Base-by-base conservation (phyloP, 2,888 invertebrate species). In the Stramonita haemastoma region DNA sequence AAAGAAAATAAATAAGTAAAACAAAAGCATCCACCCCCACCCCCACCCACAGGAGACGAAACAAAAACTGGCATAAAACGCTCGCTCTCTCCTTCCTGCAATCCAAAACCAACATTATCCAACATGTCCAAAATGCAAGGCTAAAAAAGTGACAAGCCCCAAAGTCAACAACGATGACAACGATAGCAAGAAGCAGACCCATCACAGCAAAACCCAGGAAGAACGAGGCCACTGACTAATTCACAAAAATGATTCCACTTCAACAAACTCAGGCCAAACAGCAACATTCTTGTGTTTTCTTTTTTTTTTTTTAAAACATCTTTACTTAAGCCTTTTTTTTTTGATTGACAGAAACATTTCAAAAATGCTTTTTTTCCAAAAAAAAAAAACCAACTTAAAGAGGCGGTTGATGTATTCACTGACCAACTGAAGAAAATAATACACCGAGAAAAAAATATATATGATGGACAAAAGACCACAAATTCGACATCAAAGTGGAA, bases 111-210 rank as follows among this genome's bases (percentile, higher is more conserved):
- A 15, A 36, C 32, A 81, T 13, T 34, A 81, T 32, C 6, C 15
- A 34, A 19, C 5, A 32, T 15, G 15, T 15, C n/a, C n/a, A 29
- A 15, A 15, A 77, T 15, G 17, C 77, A 15, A 77, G 29, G 77
- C 15, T 29, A 77, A 77, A n/a, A 77, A 77, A 77, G 15, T 77
- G 29, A 29, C 34, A 34, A 81, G 36, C 15, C 19, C 19, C 4
- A 81, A 81, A 46, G 32, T 46, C 19, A 5, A 46, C 46, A 22
- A 36, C 36, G 46, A 85, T 85, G 85, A 85, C 85, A 85, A 85
- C 85, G 85, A 85, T 85, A 85, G 85, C 85, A 85, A 32, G 17
- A 85, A 85, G 32, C 46, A 26, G 36, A n/a, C 34, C 26, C 34
- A 2, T 19, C 81, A 36, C 32, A 81, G 81, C 81, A 34, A 81